These are phyloP conservation scores for Anastrepha ludens DNA, from an alignment of 1,140 invertebrate genomes.

Conservation along the genomic window DNA sequence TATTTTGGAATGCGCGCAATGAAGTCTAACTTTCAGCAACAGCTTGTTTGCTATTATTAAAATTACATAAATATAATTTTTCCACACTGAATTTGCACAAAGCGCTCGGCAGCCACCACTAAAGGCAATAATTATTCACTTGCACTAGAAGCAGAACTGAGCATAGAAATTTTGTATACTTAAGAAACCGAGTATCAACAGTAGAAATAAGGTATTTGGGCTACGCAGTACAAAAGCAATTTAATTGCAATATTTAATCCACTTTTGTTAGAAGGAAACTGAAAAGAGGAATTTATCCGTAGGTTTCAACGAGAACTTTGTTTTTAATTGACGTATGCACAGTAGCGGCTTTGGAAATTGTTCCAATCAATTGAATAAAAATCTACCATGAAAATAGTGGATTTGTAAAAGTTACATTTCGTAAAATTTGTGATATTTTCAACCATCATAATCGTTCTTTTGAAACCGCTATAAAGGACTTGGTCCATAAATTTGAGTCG, in stretches of 20 bases:
- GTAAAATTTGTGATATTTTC: no score
- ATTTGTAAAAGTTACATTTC: no score
- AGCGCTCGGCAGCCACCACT: background rate
- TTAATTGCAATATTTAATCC: background rate
- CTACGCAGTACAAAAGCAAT: background rate
- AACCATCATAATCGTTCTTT: no score
- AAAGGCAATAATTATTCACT: background rate
- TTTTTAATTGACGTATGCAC: no score
- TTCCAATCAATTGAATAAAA: no score
- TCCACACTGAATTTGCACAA: background rate
- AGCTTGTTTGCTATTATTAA: constrained; percentile 40
- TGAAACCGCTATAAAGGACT: no score
- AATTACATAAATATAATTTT: constrained; percentile 12
- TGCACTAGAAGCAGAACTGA: background rate
- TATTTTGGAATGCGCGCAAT: background rate
- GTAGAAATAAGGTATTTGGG: background rate
- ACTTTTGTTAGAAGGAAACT: background rate
- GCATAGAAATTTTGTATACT: background rate
- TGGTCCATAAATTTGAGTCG: no score
- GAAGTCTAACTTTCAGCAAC: background rate
- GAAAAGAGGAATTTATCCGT: no score
- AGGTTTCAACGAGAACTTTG: no score
- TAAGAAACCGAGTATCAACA: background rate
- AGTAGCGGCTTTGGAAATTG: no score
- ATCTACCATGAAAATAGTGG: no score